Evolutionary conservation across 2,888 invertebrate genomes (phyloP).

Genomic region (Deilephila elpenor): DNA sequence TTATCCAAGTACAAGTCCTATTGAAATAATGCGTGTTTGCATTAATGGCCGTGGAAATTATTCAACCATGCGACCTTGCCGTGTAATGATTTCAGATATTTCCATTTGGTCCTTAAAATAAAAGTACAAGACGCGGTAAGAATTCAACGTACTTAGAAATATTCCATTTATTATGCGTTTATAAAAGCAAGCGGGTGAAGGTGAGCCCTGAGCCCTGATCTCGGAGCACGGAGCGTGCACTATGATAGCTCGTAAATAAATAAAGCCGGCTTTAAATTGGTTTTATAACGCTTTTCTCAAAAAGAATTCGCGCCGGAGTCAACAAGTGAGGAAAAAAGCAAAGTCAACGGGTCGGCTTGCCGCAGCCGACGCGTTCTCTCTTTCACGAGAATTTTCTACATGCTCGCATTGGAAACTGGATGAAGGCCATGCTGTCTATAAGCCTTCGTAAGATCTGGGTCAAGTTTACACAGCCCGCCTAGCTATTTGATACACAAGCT

Average conservation of each 20-base stretch:
- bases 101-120: constrained; percentile 43
- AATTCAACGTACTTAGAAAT: not conserved
- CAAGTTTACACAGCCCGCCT: constrained; percentile 56
- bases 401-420: constrained; percentile 54
- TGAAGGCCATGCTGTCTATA: constrained; percentile 55
- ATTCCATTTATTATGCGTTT: not conserved
- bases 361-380: constrained; percentile 52
- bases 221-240: not conserved
- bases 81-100: constrained; percentile 39
- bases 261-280: not conserved
- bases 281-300: not conserved
- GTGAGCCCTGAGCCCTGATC: not conserved
- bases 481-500: constrained; percentile 30
- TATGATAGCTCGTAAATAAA: not conserved
- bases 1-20: not conserved
- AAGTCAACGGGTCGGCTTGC: constrained; percentile 35
- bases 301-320: constrained; percentile 19
- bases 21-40: not conserved
- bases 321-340: constrained; percentile 23
- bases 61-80: constrained; percentile 45
- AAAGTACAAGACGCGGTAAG: not conserved
- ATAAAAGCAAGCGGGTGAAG: constrained; percentile 6
- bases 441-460: constrained; percentile 54
- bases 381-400: constrained; percentile 50
- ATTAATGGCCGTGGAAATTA: constrained; percentile 50